Evolutionary conservation across 2,113 vertebrate genomes (phyloP), one percentile per base, ranked within the genome.

Genomic region (Chelonoidis abingdonii): DNA sequence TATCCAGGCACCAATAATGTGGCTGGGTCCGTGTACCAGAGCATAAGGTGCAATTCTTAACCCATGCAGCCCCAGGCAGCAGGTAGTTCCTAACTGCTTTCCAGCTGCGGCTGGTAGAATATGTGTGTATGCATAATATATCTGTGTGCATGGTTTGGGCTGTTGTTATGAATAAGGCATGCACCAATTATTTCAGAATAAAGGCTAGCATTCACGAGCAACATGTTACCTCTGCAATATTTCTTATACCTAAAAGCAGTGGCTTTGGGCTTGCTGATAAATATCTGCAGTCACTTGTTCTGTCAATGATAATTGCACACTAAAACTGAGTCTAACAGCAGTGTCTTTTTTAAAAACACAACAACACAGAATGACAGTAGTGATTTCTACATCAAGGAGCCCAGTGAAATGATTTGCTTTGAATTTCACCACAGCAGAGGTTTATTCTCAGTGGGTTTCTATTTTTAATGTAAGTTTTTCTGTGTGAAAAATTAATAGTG

Each of bases 351-450:
- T 79, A 35, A 1, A 72, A 86, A 72, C 22, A 85, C 59, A 95
- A 85, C 59, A 95, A 83, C 69, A 86, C 83, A 94, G 80, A 84
- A 72, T 83, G 94, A 80, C 95, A 97, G 92, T 57, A 96, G 96
- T 83, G 96, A 95, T 91, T 95, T 87, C 94, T 88, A 87, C 88
- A 97, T 87, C 92, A 95, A 93, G 89, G 86, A 93, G 86, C 80
- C 76, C 53, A 38, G 75, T 5, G 82, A 91, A 94, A 87, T 65
- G 16, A 96, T 91, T 79, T 35, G 57, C 94, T 97, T 89, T 96
- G 94, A 97, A 94, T 92, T 94, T 89, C 75, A 44, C 80, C 54
- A 50, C 91, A 47, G 89, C 84, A 27, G 91, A 91, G 35, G 25
- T 83, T 90, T 8, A 95, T 85, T 82, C 93, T 49, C 84, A 85